These are phyloP conservation scores for Neopelma chrysocephalum DNA, from an alignment of 2,797 vertebrate genomes.

Conservation along the genomic window DNA sequence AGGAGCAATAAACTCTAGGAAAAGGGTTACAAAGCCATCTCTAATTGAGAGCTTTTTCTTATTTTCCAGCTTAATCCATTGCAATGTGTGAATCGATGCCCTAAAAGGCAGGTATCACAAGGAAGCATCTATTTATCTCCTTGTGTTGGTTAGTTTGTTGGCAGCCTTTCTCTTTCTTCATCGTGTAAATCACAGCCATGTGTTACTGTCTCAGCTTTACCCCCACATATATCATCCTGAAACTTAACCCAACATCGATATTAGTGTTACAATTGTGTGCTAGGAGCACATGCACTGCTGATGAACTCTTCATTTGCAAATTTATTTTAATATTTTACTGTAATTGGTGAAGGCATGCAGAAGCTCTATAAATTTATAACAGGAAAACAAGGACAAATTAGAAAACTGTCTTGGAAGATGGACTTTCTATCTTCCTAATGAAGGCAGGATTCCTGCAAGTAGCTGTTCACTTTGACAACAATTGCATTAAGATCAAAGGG, in stretches of 20 bases:
- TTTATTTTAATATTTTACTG: conserved; percentile 39
- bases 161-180: not conserved
- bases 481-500: conserved; percentile 58
- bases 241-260: not conserved
- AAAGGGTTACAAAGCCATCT: not conserved
- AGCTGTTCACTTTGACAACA: conserved; percentile 56
- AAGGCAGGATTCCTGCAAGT: not conserved
- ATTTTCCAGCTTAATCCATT: not conserved
- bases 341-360: not conserved
- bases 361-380: not conserved
- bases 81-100: rapidly evolving
- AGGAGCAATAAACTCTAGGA: not conserved
- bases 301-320: conserved; percentile 40
- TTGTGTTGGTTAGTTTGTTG: not conserved
- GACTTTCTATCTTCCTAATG: conserved; percentile 41
- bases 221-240: not conserved
- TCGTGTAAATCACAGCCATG: not conserved
- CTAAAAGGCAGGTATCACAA: not conserved
- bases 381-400: not conserved
- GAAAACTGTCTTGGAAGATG: conserved; percentile 7
- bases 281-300: not conserved
- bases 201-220: not conserved
- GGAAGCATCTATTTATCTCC: not conserved
- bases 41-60: not conserved
- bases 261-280: not conserved